Percentiles rank a stretch among this genome's conserved stretches.
Evolutionary conservation across 2,113 vertebrate species (phyloP).

Genomic region (Notothenia coriiceps): DNA sequence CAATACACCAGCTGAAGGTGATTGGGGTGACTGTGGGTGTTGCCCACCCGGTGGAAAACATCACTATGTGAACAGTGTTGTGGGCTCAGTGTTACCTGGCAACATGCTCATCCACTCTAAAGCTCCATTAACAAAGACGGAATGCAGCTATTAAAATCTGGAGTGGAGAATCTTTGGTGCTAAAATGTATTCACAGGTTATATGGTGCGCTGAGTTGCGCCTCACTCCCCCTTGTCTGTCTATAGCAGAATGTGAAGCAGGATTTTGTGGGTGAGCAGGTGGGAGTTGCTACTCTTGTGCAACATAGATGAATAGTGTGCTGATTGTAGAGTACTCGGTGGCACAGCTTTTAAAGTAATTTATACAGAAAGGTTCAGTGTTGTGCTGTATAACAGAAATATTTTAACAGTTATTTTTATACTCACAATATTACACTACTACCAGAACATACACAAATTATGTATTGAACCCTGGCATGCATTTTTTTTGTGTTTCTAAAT

Average conservation of each 20-base stretch:
- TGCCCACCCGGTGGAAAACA: slow-evolving; percentile 32
- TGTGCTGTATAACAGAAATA: neutral
- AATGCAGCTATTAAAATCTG: slow-evolving; percentile 52
- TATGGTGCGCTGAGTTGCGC: slow-evolving; percentile 1
- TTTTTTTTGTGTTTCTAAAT: neutral
- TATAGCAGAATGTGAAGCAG: slow-evolving; percentile 33
- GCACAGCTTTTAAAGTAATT: slow-evolving; percentile 21
- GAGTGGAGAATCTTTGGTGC: slow-evolving; percentile 55
- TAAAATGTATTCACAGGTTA: slow-evolving; percentile 65
- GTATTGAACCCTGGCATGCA: neutral
- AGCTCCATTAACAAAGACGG: slow-evolving; percentile 57
- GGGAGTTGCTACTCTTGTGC: slow-evolving; percentile 31
- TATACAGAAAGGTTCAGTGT: neutral
- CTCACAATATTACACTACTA: neutral
- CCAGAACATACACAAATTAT: neutral
- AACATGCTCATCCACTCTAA: slow-evolving; percentile 32
- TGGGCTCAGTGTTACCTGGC: slow-evolving; percentile 43
- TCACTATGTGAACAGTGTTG: slow-evolving; percentile 30
- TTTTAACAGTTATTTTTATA: slow-evolving; percentile 10
- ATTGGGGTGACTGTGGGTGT: slow-evolving; percentile 32
- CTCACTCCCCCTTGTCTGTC: slow-evolving; percentile 39
- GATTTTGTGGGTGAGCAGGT: slow-evolving; percentile 30
- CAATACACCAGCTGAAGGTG: neutral
- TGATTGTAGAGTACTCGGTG: slow-evolving; percentile 28
- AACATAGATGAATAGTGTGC: slow-evolving; percentile 24